A percentile compares a stretch with the other conserved stretches of the same genome.
phyloP scores from a whole-genome alignment of 2,113 vertebrate genomes.

The Scartelaos histophorus region DNA sequence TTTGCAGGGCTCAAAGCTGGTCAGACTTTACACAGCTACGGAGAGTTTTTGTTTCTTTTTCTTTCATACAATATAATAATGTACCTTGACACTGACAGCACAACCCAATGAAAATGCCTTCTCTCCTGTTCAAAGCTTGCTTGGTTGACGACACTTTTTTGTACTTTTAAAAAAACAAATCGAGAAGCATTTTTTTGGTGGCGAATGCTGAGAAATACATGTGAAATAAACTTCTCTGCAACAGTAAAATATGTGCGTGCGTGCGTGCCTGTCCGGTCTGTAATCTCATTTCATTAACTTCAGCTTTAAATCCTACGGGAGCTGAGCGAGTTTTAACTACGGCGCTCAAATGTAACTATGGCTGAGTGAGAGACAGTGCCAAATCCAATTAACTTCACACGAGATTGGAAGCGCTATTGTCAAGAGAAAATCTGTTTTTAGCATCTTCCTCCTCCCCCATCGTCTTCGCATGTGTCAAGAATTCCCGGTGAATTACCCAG shows the following conservation, averaged over 20 bases:
- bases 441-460: conserved; percentile 41
- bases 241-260: neutral
- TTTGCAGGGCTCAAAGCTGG: conserved; percentile 25
- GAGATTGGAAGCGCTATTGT: conserved; percentile 21
- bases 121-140: conserved; percentile 38
- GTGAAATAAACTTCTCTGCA: conserved; percentile 51
- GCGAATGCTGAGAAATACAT: conserved; percentile 31
- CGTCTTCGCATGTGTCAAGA: conserved; percentile 38
- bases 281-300: conserved; percentile 3
- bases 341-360: neutral
- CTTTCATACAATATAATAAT: conserved; percentile 9
- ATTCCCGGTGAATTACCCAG: conserved; percentile 35
- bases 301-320: conserved; percentile 17
- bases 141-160: conserved; percentile 43
- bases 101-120: conserved; percentile 47
- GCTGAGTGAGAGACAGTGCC: conserved; percentile 13
- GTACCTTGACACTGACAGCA: conserved; percentile 56
- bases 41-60: conserved; percentile 4
- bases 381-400: conserved; percentile 38
- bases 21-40: conserved; percentile 3
- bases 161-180: conserved; percentile 50
- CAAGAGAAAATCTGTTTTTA: conserved; percentile 48
- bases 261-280: neutral
- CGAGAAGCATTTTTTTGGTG: conserved; percentile 24
- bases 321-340: neutral